A percentile compares a stretch with the other conserved stretches of the same genome.
Evolutionary conservation across 1,140 invertebrate species (phyloP).

Genomic region (Caenorhabditis elegans): WBcel235 BX284603.4:10094501-10095000

Average conservation of each 20-base stretch:
- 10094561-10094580: no score
- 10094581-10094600: no score
- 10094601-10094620: not conserved
- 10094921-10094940: not conserved
- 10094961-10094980: not conserved
- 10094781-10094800: no score
- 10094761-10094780: not conserved
- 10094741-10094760: constrained; percentile 7
- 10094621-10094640: not conserved
- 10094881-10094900: constrained; percentile 17
- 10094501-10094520: no score
- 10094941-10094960: not conserved
- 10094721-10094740: constrained; percentile 13
- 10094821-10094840: constrained; percentile 5
- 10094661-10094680: constrained; percentile 12
- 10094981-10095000: no score
- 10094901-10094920: not conserved
- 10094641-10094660: not conserved
- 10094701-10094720: not conserved
- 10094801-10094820: no score
- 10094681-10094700: constrained; percentile 27
- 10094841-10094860: not conserved
- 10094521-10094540: no score
- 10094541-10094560: no score
- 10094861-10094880: not conserved